Evolutionary conservation across 2,797 vertebrate species (phyloP).

Genomic region (Falco rusticolus): DNA sequence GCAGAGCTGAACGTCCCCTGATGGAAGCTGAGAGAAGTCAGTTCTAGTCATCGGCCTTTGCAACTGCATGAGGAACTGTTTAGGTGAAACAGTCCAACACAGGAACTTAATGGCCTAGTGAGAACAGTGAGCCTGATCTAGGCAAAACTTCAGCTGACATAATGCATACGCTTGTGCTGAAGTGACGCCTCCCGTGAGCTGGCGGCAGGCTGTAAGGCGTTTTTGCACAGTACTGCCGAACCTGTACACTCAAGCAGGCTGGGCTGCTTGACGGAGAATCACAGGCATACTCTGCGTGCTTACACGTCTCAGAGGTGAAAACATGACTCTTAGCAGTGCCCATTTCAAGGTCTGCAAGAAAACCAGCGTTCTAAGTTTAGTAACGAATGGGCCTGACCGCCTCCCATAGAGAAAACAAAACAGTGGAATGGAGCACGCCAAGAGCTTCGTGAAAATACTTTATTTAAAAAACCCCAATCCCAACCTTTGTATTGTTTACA

Average conservation of each 20-base stretch:
- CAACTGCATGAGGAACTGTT: background rate
- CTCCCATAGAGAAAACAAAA: background rate
- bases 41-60: background rate
- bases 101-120: background rate
- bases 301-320: background rate
- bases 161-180: too few species aligned
- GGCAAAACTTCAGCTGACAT: background rate
- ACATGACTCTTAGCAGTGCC: background rate
- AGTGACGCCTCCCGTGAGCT: too few species aligned
- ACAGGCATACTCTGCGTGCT: fast-evolving
- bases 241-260: too few species aligned
- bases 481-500: fast-evolving
- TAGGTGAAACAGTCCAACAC: background rate
- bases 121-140: background rate
- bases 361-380: fast-evolving
- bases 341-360: background rate
- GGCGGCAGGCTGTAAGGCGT: background rate
- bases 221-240: background rate
- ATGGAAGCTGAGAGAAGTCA: background rate
- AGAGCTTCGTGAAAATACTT: background rate
- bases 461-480: background rate
- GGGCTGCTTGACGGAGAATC: background rate
- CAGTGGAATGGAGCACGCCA: background rate
- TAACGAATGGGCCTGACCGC: background rate
- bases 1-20: background rate